These are phyloP conservation scores for Dendrolimus punctatus DNA, from an alignment of 1,140 invertebrate species.

Conservation along the genomic window DNA sequence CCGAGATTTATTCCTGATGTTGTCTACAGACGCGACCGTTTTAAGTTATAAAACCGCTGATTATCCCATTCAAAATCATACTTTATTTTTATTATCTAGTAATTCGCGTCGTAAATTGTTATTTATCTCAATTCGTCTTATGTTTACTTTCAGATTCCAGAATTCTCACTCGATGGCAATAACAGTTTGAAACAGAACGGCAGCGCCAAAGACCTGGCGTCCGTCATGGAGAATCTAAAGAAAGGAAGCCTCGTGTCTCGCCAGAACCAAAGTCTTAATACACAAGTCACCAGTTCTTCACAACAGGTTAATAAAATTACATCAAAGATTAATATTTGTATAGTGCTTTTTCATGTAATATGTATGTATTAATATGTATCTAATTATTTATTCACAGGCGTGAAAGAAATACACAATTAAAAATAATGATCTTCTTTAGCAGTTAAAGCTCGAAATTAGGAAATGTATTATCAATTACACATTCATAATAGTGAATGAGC, in stretches of 20 bases:
- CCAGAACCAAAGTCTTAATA: slow-evolving; percentile 58
- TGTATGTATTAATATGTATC: too few species aligned
- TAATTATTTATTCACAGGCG: too few species aligned
- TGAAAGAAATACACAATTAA: too few species aligned
- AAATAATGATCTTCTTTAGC: too few species aligned
- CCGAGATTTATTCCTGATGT: too few species aligned
- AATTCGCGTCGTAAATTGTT: not conserved
- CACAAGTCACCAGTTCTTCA: slow-evolving; percentile 68
- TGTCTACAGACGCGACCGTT: too few species aligned
- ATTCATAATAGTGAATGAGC: too few species aligned
- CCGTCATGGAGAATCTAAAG: slow-evolving; percentile 69
- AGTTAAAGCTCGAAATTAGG: too few species aligned
- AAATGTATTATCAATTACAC: too few species aligned
- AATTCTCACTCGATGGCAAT: slow-evolving; percentile 60
- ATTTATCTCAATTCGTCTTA: slow-evolving; percentile 8
- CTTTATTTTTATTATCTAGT: too few species aligned
- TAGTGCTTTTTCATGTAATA: not conserved
- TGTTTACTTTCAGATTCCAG: slow-evolving; percentile 49
- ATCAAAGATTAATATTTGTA: not conserved
- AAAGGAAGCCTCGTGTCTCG: slow-evolving; percentile 54
- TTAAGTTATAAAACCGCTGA: too few species aligned
- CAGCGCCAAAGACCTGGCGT: slow-evolving; percentile 61
- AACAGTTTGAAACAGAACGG: slow-evolving; percentile 62
- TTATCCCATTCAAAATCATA: too few species aligned
- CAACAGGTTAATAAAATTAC: slow-evolving; percentile 50